Evolutionary conservation across 1,140 invertebrate genomes (phyloP), one percentile per base, ranked within the genome.

Genomic region (Oreohelix idahoensis): DNA sequence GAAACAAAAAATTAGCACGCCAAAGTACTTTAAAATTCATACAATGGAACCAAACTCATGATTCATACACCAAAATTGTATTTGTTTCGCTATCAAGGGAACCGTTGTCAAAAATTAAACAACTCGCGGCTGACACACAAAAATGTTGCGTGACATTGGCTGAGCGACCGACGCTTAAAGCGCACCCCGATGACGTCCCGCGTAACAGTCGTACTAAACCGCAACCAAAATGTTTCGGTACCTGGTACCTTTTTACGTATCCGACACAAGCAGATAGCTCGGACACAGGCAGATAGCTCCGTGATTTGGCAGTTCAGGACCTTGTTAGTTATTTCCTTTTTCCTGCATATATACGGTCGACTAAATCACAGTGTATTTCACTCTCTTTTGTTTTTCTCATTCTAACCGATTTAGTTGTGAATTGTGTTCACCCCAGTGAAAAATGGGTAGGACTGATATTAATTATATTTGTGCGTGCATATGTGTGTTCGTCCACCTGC

Each of bases 381-480:
- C 11, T 17, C 29, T 13, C 29, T 29, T 29, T 23, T 32, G 29
- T 66, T 66, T 58, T 23, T 13, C 5, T 17, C 45, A 49, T 10
- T 26, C 66, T 8, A n/a, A n/a, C n/a, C n/a, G n/a, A n/a, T n/a
- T n/a, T n/a, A n/a, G n/a, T n/a, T n/a, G 5, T 29, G 35, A 69
- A 8, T 69, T 26, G 35, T 29, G 66, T 36, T 36, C 1, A 58
- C 53, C 5, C 20, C 26, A 58, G 53, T n/a, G 26, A 20, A 5
- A 42, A 45, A 63, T 58, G 76, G 53, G 32, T 58, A 20, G 36
- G 32, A 63, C 38, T 17, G 51, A 63, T 23, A 26, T 23, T 36
- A n/a, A 29, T 36, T 63, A 13, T 35, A 45, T 77, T 29, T 51
- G 45, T 77, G 75, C 20, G n/a, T 77, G 45, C 29, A 53, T 77